A percentile compares a stretch with the other conserved stretches of the same genome.
Conservation (phyloP, 2,888 invertebrate species). For the Portevinia maculata region DNA sequence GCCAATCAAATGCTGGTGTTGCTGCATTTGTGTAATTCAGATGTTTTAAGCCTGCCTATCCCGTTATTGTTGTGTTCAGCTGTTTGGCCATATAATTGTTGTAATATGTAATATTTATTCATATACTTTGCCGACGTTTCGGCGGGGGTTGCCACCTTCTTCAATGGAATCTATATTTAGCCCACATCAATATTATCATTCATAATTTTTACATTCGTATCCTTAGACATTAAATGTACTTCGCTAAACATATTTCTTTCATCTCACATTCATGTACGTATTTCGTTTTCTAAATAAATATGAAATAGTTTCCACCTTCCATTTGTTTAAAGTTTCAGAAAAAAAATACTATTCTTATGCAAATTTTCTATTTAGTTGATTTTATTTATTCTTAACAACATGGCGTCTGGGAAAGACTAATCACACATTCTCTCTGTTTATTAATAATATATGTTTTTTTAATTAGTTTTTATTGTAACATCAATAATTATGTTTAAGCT, state of each 20-base stretch:
- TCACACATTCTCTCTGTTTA: slow-evolving; percentile 79
- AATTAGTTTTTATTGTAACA: slow-evolving; percentile 47
- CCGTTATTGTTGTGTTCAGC: too few relatives aligned
- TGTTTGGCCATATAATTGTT: too few relatives aligned
- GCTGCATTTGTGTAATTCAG: too few relatives aligned
- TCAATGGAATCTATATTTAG: too few relatives aligned
- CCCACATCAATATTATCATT: not conserved
- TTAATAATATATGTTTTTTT: slow-evolving; percentile 36
- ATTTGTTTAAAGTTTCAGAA: slow-evolving; percentile 47
- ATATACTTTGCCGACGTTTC: too few relatives aligned
- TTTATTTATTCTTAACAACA: slow-evolving; percentile 76
- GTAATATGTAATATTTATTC: too few relatives aligned
- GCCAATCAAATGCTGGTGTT: too few relatives aligned
- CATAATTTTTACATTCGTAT: not conserved
- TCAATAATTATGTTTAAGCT: slow-evolving; percentile 50
- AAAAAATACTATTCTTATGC: slow-evolving; percentile 59
- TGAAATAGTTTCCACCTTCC: slow-evolving; percentile 46
- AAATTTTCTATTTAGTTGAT: slow-evolving; percentile 73
- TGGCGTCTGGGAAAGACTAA: slow-evolving; percentile 84
- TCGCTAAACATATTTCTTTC: slow-evolving; percentile 42
- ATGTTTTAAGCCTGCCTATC: too few relatives aligned
- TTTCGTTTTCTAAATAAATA: slow-evolving; percentile 18
- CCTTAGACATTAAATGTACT: not conserved
- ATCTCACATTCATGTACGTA: slow-evolving; percentile 5
- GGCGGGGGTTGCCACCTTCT: too few relatives aligned